Conservation (phyloP, 2,113 vertebrate genomes). For the Verasper variegatus region DNA sequence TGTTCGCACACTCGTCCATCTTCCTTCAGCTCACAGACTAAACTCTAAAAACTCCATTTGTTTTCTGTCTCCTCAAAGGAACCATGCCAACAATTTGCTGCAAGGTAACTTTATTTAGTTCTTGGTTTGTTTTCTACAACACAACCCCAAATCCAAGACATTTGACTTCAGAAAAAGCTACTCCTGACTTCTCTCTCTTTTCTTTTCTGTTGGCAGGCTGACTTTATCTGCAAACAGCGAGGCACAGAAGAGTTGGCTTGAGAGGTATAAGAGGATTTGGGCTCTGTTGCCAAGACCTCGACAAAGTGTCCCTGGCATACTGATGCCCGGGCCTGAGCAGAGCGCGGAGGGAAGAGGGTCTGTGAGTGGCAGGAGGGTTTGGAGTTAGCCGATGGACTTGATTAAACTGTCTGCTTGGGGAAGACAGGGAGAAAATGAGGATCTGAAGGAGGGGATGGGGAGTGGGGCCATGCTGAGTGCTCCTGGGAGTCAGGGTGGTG, state of each 20-base stretch:
- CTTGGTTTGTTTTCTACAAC: constrained; percentile 20
- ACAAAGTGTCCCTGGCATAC: constrained; percentile 68
- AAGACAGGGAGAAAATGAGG: constrained; percentile 63
- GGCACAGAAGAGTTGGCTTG: constrained; percentile 50
- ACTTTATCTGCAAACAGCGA: constrained; percentile 65
- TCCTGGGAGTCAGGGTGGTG: constrained; percentile 28
- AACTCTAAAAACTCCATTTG: not conserved
- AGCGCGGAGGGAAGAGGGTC: constrained; percentile 16
- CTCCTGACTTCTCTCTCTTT: constrained; percentile 24
- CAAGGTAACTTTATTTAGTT: not conserved
- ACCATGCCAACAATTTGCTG: not conserved
- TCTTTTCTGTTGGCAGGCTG: constrained; percentile 48
- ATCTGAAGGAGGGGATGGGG: constrained; percentile 6
- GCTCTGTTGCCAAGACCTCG: constrained; percentile 60
- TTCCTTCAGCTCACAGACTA: no score
- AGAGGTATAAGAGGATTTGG: constrained; percentile 68
- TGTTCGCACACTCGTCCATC: not conserved
- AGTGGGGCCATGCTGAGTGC: constrained; percentile 22
- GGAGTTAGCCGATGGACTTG: constrained; percentile 63
- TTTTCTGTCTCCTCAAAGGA: not conserved
- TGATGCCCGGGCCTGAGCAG: constrained; percentile 54
- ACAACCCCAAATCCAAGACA: constrained; percentile 34
- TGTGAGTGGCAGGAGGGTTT: constrained; percentile 54
- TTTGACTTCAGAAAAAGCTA: constrained; percentile 44
- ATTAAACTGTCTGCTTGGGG: constrained; percentile 76